Evolutionary conservation across 2,888 invertebrate species (phyloP), one percentile per base, ranked within the genome.

Genomic region (Phanerotoma sp.): DNA sequence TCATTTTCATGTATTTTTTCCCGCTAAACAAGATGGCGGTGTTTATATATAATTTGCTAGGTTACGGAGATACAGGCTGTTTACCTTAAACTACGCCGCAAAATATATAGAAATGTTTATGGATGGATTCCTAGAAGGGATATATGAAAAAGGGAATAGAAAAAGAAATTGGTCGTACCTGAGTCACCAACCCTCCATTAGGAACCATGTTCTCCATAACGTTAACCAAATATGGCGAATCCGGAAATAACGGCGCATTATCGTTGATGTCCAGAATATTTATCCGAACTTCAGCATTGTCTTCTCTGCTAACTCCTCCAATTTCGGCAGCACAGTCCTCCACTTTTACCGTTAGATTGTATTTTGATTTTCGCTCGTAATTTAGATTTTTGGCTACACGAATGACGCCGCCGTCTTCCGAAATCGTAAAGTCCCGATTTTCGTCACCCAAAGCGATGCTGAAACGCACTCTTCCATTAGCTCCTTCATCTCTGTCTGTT

Each of bases 131-230:
- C n/a, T n/a, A n/a, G n/a, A n/a, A n/a, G n/a, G n/a, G n/a, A n/a
- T n/a, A n/a, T n/a, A n/a, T n/a, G n/a, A n/a, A n/a, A n/a, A n/a
- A n/a, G n/a, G n/a, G n/a, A n/a, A n/a, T n/a, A n/a, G n/a, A n/a
- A n/a, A n/a, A n/a, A n/a, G n/a, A n/a, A n/a, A n/a, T n/a, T n/a
- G n/a, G n/a, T n/a, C n/a, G n/a, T n/a, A 77, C 77, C 73, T 75
- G 77, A 62, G 72, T 72, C 65, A 92, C 86, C 75, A 89, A 91
- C 48, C 90, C 91, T 67, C 82, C 86, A 67, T 86, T 88, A 53
- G 91, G 89, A 61, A 91, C 85, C 68, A 91, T 86, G 77, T 93
- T 93, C 80, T 97, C 96, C 88, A 94, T 92, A 54, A 96, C 93
- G 75, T 91, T 89, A 4, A 93, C 93, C 72, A 93, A 80, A 79